A percentile compares a stretch with the other conserved stretches of the same genome.
Conservation (phyloP, 2,888 invertebrate genomes). For the Diplazon laetatorius region DNA sequence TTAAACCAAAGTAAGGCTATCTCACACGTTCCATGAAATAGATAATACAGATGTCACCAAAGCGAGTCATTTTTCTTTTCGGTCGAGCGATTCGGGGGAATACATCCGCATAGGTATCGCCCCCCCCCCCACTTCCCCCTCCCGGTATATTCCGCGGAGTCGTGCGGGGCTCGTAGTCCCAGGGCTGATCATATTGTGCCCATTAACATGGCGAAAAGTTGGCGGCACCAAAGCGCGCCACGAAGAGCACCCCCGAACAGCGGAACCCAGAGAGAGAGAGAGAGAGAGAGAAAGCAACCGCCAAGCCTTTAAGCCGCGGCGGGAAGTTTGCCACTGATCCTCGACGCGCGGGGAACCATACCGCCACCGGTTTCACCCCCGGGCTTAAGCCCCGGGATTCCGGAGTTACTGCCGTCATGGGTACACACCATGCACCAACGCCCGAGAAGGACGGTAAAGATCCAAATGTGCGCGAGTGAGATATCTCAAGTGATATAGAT, state of each 20-base stretch:
- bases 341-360: conserved; percentile 67
- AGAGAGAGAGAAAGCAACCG: conserved; percentile 80
- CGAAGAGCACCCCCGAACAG: conserved; percentile 64
- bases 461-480: conserved; percentile 61
- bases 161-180: conserved; percentile 16
- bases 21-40: too few relatives aligned
- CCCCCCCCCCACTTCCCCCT: too few relatives aligned
- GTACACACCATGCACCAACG: conserved; percentile 79
- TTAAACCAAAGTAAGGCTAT: neutral
- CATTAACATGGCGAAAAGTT: conserved; percentile 82
- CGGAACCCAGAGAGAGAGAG: conserved; percentile 73
- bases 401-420: conserved; percentile 82
- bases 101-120: too few relatives aligned
- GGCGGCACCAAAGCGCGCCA: conserved; percentile 68
- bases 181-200: conserved; percentile 80
- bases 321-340: conserved; percentile 82
- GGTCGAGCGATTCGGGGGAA: neutral
- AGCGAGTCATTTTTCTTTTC: neutral
- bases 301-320: conserved; percentile 82
- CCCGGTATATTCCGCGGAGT: conserved; percentile 31
- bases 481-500: conserved; percentile 47
- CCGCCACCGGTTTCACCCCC: conserved; percentile 64
- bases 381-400: conserved; percentile 81
- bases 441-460: conserved; percentile 75
- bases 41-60: conserved; percentile 4